Conservation (phyloP, 2,113 vertebrate species). For the Cichladusa arquata region DNA sequence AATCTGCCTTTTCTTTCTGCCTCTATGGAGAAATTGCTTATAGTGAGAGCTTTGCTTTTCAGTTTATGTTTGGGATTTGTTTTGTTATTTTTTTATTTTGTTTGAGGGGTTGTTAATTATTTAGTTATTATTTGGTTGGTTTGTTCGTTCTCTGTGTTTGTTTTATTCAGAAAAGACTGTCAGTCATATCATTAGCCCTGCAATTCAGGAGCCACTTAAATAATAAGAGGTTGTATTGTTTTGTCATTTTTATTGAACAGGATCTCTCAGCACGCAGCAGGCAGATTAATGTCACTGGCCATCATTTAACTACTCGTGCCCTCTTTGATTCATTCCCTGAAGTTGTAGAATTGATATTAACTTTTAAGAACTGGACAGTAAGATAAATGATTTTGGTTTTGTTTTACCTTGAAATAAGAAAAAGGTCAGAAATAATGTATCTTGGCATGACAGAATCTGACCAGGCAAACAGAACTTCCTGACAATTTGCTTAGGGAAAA, state of each 20-base stretch:
- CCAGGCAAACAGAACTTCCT: not conserved
- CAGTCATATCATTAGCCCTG: not conserved
- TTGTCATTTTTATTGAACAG: not conserved
- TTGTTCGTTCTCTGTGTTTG: not conserved
- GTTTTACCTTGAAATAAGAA: not conserved
- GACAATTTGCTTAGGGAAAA: not conserved
- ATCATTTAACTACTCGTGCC: not conserved
- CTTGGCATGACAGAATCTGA: not conserved
- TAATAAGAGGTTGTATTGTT: not conserved
- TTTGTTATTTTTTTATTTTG: not conserved
- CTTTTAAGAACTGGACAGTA: slow-evolving; percentile 14
- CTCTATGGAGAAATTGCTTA: not conserved
- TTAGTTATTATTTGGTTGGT: not conserved
- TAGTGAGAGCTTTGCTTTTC: not conserved
- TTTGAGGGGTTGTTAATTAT: not conserved
- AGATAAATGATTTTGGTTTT: not conserved
- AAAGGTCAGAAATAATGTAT: slow-evolving; percentile 37
- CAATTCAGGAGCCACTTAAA: not conserved
- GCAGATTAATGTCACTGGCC: not conserved
- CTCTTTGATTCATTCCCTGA: not conserved
- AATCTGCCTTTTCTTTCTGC: not conserved
- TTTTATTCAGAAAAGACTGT: not conserved
- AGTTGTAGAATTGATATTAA: slow-evolving; percentile 5
- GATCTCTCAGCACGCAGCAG: not conserved
- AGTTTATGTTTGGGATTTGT: not conserved